A percentile compares a stretch with the other conserved stretches of the same genome.
These are phyloP conservation scores for Agonopterix arenella DNA, from an alignment of 2,888 invertebrate genomes.

Conservation along the genomic window DNA sequence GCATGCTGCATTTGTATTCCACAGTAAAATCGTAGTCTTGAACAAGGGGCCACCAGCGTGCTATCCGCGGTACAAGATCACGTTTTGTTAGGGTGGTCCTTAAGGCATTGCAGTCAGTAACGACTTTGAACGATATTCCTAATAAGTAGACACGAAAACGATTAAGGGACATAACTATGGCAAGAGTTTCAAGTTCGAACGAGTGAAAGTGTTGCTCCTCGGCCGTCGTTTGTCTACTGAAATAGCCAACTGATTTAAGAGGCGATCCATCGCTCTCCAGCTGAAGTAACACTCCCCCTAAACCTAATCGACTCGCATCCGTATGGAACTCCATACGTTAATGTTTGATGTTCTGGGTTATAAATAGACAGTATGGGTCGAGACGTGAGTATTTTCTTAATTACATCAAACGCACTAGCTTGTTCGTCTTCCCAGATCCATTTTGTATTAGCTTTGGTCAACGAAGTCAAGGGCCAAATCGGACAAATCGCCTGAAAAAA, in stretches of 20 bases:
- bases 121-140: slow-evolving; percentile 13
- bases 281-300: not conserved
- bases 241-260: not conserved
- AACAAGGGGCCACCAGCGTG: slow-evolving; percentile 28
- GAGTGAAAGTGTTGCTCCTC: slow-evolving; percentile 5
- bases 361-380: not conserved
- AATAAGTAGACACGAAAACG: slow-evolving; percentile 12
- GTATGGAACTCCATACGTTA: slow-evolving; percentile 1
- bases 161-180: slow-evolving; percentile 7
- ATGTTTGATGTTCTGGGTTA: not conserved
- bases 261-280: not conserved
- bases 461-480: not conserved
- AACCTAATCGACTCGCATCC: not conserved
- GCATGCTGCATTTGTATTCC: slow-evolving; percentile 22
- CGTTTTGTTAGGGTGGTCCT: slow-evolving; percentile 23
- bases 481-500: not conserved
- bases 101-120: slow-evolving; percentile 30
- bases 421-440: not conserved
- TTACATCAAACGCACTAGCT: not conserved
- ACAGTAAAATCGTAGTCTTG: slow-evolving; percentile 18
- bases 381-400: not conserved
- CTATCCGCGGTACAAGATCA: slow-evolving; percentile 25
- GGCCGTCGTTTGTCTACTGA: slow-evolving; percentile 3
- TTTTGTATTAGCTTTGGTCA: not conserved
- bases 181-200: slow-evolving; percentile 23